Conservation (phyloP, 2,113 vertebrate species). For the Prunella himalayana region DNA sequence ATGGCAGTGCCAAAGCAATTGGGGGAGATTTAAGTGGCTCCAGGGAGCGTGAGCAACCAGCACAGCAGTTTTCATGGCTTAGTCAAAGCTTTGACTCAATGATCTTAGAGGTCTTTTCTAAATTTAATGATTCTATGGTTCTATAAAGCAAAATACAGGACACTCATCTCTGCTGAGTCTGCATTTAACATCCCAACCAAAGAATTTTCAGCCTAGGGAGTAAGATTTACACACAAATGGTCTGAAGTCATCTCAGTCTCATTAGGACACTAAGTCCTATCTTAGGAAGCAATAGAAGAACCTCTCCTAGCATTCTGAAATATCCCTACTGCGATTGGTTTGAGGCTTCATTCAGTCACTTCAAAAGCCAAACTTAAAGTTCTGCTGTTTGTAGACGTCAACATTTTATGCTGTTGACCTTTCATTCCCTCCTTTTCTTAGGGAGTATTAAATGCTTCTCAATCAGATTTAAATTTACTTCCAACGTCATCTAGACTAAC, state of each 20-base stretch:
- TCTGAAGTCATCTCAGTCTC: background rate
- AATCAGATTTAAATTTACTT: slow-evolving; percentile 32
- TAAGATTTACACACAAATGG: background rate
- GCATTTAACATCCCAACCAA: background rate
- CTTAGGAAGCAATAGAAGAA: background rate
- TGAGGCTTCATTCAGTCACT: background rate
- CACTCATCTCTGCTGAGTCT: background rate
- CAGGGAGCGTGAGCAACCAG: background rate
- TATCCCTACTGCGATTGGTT: background rate
- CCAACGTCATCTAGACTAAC: background rate
- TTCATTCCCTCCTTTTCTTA: background rate
- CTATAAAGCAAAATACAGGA: background rate
- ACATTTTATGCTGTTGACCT: background rate
- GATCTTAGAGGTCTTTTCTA: too few species aligned
- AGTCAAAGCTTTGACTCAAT: background rate
- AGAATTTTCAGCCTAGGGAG: background rate
- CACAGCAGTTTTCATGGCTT: background rate
- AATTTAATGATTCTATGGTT: background rate
- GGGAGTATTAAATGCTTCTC: slow-evolving; percentile 3
- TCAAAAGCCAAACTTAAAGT: background rate
- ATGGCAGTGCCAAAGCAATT: too few species aligned
- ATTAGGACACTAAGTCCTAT: background rate
- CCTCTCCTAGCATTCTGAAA: background rate
- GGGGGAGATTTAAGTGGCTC: background rate
- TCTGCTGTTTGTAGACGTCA: background rate